Conservation (phyloP, 2,113 vertebrate genomes). For the Oxygymnocypris stewartii region DNA sequence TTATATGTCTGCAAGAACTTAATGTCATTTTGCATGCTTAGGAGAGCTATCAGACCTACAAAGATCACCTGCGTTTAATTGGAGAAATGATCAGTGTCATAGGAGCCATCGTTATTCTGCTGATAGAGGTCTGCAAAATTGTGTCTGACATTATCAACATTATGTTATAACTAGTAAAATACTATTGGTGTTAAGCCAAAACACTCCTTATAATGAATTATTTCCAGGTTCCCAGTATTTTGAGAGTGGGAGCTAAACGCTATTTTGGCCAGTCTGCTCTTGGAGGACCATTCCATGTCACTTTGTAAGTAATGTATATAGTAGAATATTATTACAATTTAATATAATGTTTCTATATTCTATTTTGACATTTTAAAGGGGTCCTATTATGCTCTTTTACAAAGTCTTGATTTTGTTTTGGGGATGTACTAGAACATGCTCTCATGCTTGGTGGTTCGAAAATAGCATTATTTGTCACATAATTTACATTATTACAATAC, state of each 20-base stretch:
- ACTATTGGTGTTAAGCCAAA: not conserved
- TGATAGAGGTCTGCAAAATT: slow-evolving; percentile 82
- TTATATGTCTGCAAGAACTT: not conserved
- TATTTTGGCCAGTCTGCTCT: slow-evolving; percentile 95
- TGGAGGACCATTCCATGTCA: slow-evolving; percentile 92
- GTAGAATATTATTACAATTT: too few species aligned
- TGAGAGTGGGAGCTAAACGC: slow-evolving; percentile 86
- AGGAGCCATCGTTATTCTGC: slow-evolving; percentile 86
- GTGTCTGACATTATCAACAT: not conserved
- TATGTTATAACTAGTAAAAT: not conserved
- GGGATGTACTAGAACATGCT: too few species aligned
- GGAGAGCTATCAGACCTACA: slow-evolving; percentile 86
- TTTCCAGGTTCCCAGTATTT: slow-evolving; percentile 88
- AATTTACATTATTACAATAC: too few species aligned
- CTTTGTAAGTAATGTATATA: slow-evolving; percentile 78
- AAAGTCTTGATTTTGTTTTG: too few species aligned
- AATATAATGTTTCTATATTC: too few species aligned
- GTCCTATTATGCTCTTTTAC: too few species aligned
- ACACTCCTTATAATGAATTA: not conserved
- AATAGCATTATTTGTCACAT: too few species aligned
- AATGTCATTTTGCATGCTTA: slow-evolving; percentile 52
- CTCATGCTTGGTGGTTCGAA: too few species aligned
- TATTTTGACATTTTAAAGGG: not conserved
- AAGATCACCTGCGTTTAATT: slow-evolving; percentile 83
- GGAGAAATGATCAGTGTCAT: slow-evolving; percentile 89